Evolutionary conservation across 2,797 vertebrate genomes (phyloP).

Genomic region (Babyrousa celebensis): DNA sequence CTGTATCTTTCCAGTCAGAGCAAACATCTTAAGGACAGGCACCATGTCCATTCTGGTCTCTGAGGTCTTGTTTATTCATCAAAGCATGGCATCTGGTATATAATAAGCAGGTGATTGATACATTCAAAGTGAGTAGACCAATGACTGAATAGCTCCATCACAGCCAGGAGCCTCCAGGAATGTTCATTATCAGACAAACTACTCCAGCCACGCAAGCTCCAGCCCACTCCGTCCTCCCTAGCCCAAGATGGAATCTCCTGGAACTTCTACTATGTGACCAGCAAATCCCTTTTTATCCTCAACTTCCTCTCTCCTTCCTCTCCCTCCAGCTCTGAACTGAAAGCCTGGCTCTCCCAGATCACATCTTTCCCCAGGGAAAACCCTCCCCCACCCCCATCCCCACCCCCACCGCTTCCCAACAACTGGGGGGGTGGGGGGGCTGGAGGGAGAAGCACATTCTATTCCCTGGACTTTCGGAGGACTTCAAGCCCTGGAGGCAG

Average conservation of each 20-base stretch:
- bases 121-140: not conserved
- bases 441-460: not conserved
- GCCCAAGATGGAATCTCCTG: not conserved
- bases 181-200: not conserved
- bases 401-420: too few species aligned
- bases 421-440: too few species aligned
- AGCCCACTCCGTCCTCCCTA: not conserved
- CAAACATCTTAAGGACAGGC: not conserved
- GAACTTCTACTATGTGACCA: not conserved
- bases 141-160: not conserved
- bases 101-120: not conserved
- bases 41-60: not conserved
- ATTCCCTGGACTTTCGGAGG: not conserved
- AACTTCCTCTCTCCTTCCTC: not conserved
- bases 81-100: not conserved
- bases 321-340: not conserved
- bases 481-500: not conserved
- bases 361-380: not conserved
- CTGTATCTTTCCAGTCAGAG: not conserved
- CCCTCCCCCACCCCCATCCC: not conserved
- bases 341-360: not conserved
- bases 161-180: not conserved
- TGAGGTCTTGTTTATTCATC: not conserved
- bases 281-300: not conserved
- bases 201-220: not conserved